phyloP scores from a whole-genome alignment of 2,113 vertebrate species.

The Gobiocypris rarus region DNA sequence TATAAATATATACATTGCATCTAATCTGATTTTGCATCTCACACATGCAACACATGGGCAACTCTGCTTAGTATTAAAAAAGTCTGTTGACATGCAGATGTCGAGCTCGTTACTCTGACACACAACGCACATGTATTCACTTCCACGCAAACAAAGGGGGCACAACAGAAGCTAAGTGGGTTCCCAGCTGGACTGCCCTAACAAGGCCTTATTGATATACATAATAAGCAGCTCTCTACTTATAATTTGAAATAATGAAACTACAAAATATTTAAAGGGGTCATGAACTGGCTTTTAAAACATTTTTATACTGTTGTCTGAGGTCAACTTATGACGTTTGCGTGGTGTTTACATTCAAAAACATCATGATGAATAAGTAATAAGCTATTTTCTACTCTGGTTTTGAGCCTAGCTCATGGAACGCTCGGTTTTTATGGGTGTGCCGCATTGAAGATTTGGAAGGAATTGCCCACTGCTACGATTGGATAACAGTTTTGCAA shows the following conservation, averaged over 20 bases:
- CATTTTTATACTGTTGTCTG: no score
- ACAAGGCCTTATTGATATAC: neutral
- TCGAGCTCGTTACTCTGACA: conserved; percentile 1
- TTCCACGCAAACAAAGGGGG: neutral
- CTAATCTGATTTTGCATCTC: neutral
- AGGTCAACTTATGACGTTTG: no score
- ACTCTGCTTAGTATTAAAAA: conserved; percentile 11
- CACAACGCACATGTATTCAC: neutral
- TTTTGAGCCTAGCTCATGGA: no score
- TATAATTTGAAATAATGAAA: neutral
- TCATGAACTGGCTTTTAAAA: no score
- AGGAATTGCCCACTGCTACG: no score
- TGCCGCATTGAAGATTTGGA: no score
- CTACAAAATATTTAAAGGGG: neutral
- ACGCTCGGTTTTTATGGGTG: no score
- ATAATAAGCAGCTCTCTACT: neutral
- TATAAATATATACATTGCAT: neutral
- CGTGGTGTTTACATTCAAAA: no score
- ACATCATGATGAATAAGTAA: no score
- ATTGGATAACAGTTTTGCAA: no score
- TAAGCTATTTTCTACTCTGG: no score
- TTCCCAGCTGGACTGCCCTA: conserved; percentile 11
- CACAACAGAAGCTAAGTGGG: conserved; percentile 2
- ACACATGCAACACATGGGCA: neutral
- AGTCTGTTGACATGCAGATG: conserved; percentile 21